phyloP scores from a whole-genome alignment of 2,113 vertebrate genomes.

The Rhegmatorhina hoffmannsi region DNA sequence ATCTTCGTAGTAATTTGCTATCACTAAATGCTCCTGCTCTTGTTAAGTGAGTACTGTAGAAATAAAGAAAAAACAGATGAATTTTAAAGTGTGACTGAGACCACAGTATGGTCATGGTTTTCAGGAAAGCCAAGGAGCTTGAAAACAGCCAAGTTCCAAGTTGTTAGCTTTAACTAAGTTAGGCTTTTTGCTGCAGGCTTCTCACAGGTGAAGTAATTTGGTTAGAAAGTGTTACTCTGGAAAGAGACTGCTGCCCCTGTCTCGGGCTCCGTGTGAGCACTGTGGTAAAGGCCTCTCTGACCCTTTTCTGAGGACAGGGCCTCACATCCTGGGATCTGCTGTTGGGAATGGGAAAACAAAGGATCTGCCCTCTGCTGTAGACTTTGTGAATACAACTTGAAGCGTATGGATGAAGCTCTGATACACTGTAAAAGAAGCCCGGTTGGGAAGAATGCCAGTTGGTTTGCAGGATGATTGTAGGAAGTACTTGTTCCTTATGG shows the following conservation, averaged over 20 bases:
- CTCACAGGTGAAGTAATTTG: fast-evolving
- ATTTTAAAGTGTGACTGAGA: not conserved
- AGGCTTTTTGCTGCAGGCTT: not conserved
- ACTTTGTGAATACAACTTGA: fast-evolving
- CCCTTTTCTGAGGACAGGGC: not conserved
- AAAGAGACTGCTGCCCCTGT: not conserved
- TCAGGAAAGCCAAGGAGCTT: not conserved
- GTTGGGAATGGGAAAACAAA: not conserved
- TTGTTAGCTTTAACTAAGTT: not conserved
- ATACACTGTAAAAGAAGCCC: not conserved
- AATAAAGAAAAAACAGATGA: not conserved
- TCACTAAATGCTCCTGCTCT: not conserved
- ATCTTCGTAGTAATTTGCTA: not conserved
- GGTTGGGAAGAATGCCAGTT: not conserved
- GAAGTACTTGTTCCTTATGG: not conserved
- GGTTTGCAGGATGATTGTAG: not conserved
- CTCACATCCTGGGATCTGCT: fast-evolving
- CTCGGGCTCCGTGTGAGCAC: fast-evolving
- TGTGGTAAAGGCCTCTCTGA: no score
- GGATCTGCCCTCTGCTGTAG: not conserved
- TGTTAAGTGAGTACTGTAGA: not conserved
- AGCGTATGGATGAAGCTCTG: not conserved
- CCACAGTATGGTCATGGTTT: fast-evolving
- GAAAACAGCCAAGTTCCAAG: not conserved
- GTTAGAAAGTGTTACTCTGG: not conserved